A percentile compares a stretch with the other conserved stretches of the same genome.
These are phyloP conservation scores for Uria lomvia DNA, from an alignment of 2,113 vertebrate genomes.

Conservation along the genomic window DNA sequence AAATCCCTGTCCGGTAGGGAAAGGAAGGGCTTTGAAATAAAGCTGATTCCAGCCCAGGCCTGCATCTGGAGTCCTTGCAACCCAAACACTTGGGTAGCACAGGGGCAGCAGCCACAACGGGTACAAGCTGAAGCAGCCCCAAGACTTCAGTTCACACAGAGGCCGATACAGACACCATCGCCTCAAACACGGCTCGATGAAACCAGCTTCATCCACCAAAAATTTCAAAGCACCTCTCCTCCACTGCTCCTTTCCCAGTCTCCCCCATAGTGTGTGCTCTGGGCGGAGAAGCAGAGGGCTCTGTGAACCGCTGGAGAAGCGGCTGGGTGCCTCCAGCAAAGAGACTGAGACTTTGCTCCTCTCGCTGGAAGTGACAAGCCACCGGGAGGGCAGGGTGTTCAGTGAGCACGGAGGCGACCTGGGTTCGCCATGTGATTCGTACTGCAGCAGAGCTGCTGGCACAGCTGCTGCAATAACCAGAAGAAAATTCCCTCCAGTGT, in stretches of 20 bases:
- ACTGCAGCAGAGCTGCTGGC: constrained; percentile 57
- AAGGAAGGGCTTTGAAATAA: not conserved
- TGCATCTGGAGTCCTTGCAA: not conserved
- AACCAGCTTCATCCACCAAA: not conserved
- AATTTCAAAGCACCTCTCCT: not conserved
- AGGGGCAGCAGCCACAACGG: not conserved
- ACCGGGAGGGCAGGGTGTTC: not conserved
- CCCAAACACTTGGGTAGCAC: not conserved
- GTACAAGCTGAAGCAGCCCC: not conserved
- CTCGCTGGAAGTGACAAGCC: not conserved
- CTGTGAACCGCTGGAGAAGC: not conserved
- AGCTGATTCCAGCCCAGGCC: not conserved
- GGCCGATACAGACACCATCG: fast-evolving
- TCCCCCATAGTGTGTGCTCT: not conserved
- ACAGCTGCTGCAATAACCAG: constrained; percentile 33
- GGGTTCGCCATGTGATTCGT: constrained; percentile 37
- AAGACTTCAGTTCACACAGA: not conserved
- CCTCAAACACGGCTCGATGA: not conserved
- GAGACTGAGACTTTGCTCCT: not conserved
- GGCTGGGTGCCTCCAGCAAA: not conserved
- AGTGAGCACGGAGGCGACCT: not conserved
- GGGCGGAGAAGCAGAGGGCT: fast-evolving
- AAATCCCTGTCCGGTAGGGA: not conserved
- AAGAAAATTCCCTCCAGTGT: not conserved
- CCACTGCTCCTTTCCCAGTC: not conserved